Base-by-base conservation (phyloP, 2,113 vertebrate species). In the Nothoprocta pentlandii region DNA sequence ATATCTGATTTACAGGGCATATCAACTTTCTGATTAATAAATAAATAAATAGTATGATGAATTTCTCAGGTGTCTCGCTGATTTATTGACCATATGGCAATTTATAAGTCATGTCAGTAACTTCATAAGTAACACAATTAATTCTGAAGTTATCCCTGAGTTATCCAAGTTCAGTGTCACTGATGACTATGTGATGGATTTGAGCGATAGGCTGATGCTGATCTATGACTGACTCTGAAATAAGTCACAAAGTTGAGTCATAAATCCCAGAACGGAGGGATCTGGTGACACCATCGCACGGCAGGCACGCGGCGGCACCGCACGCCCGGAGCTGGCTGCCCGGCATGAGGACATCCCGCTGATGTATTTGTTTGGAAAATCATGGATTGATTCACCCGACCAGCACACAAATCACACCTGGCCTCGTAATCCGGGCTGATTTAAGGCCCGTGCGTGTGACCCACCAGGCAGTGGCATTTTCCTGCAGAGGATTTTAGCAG, bases 31-130 rank as follows among this genome's bases (percentile, higher is more conserved):
- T 93, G 87, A 84, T 80, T 10, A 44, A 44, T 13, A 58, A 36
- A 61, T 92, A 92, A 63, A 62, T 79, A 82, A 70, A 47, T 64
- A 14, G 54, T 10, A 90, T 85, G 74, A 97, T 91, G 2, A 71
- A 96, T 96, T 86, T 92, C 92, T 89, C 79, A 93, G 84, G 91
- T 94, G 91, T 82, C 91, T 94, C 4, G 0, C 73, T 95, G 96
- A 97, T 95, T 96, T 95, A 97, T 95, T 91, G 94, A 54, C 92
- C 81, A 10, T 78, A 88, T 80, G 84, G 88, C 88, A 59, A 96
- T 92, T 96, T 95, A 96, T 96, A 93, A 96, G 94, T 95, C 94
- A 93, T 92, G 95, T 96, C 96, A 96, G 94, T 94, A 96, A 92
- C 95, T 92, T 96, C 90, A 47, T 97, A 93, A 96, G 96, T 92